Evolutionary conservation across 2,888 invertebrate genomes (phyloP), one percentile per base, ranked within the genome.

Genomic region (Ditylenchus weischeri): DNA sequence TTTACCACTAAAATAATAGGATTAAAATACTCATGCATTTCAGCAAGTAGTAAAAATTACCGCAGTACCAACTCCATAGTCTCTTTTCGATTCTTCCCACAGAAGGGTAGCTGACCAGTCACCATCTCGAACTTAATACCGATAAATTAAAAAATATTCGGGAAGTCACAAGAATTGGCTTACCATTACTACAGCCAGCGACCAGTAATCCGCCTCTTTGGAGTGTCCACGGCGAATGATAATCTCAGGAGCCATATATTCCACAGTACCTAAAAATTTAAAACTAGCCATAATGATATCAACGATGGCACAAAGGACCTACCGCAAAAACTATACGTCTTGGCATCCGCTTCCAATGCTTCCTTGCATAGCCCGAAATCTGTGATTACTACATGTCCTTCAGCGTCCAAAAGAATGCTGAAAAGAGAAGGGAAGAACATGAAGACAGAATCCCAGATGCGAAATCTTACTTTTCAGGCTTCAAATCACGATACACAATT

Each of bases 201-300:
- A 94, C 98, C 98, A 98, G 95, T 96, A 98, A 85, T 98, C 98
- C 6, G 96, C 96, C 2, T 94, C 94, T 84, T 93, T 93, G 23
- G 93, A 92, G 84, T 99, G 98, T 0, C 98, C 98, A 85, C 91
- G 91, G 59, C 96, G 88, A 85, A 94, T 95, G 7, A 98, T 93
- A 65, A 98, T 94, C 86, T 99, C 95, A 0, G 98, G 96, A 7
- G 96, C 96, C 91, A 91, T 91, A 81, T 91, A 91, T 83, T 91
- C 91, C 58, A 98, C 93, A 0, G 96, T 98, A n/a, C 38, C 38
- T 49, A 0, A 29, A 54, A 11, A 7, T 13, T 11, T 13, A 51
- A n/a, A 5, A 61, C 0, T n/a, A 15, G 15, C 47, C 29, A 4
- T 6, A 43, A 43, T 8, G 8, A 43, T 38, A 38, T 11, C 11